A percentile compares a stretch with the other conserved stretches of the same genome.
Conservation (phyloP, 2,113 vertebrate genomes). For the Aldabrachelys gigantea region DNA sequence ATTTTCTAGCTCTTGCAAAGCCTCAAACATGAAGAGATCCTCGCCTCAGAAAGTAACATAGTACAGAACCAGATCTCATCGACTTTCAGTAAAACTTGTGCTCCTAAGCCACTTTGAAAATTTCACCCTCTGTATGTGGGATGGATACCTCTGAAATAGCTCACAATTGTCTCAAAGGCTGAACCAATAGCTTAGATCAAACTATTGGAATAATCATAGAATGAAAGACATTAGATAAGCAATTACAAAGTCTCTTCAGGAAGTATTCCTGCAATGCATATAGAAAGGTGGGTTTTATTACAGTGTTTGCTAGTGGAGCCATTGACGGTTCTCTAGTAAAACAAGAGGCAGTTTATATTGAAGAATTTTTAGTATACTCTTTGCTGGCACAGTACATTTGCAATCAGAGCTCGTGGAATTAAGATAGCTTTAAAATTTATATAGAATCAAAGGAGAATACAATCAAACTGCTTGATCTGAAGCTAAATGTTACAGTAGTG, state of each 20-base stretch:
- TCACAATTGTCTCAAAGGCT: background rate
- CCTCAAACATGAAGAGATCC: background rate
- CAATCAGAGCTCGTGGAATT: too few relatives aligned
- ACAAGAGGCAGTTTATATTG: background rate
- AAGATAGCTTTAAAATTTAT: background rate
- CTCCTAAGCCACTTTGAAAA: background rate
- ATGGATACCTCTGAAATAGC: background rate
- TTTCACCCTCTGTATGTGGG: background rate
- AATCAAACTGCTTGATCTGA: background rate
- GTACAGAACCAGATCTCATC: background rate
- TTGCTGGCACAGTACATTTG: too few relatives aligned
- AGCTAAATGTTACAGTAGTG: background rate
- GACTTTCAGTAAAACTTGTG: background rate
- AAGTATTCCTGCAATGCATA: rapidly evolving
- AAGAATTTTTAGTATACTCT: too few relatives aligned
- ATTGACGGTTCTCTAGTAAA: background rate
- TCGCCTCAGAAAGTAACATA: too few relatives aligned
- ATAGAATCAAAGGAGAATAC: background rate
- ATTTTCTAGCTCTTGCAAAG: rapidly evolving
- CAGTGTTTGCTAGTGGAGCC: background rate
- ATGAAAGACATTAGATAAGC: background rate
- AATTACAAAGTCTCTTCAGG: background rate
- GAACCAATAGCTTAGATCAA: background rate
- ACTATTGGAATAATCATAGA: background rate
- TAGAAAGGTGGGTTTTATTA: background rate